Evolutionary conservation across 2,888 invertebrate genomes (phyloP), one percentile per base, ranked within the genome.

Genomic region (Stenodema calcarata): DNA sequence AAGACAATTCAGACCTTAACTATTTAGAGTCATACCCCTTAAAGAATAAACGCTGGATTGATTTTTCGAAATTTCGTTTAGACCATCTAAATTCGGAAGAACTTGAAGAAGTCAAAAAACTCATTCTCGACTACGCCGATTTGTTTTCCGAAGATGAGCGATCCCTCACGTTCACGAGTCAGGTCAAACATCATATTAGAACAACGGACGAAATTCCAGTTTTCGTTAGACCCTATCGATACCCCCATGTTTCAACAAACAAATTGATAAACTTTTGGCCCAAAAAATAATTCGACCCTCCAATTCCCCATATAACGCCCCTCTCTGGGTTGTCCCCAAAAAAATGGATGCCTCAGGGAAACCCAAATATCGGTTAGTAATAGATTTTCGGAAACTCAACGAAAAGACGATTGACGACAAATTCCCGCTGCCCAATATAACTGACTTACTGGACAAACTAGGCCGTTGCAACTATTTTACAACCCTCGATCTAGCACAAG

Each of bases 381-480:
- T 84, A 11, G 84, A 84, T 23, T 84, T 18, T 73, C 12, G 84
- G 23, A 42, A 73, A 44, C 23, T 84, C 1, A 84, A 84, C 27
- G 73, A 84, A n/a, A 47, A 42, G 14, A 84, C 84, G 0, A 84
- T 75, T 7, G 14, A 14, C 1, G 84, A 75, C 23, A 84, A 75
- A 47, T 73, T 47, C 23, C 84, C 84, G 0, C 89, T 73, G 87
- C 89, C 82, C 0, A 82, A 82, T 62, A 82, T 62, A 1, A 14
- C 62, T 2, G 82, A 82, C 0, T 23, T 82, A 27, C 69, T 89
- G 12, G 89, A 89, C 41, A 87, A 88, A 62, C 75, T 89, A 30
- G 89, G 89, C 0, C 79, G 85, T 23, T 86, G 87, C 0, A 86
- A 87, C 12, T 89, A 89, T 50, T 89, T 90, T 69, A 87, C 89